Percentiles rank a stretch among this genome's conserved stretches.
Conservation (phyloP, 2,113 vertebrate genomes). For the Pionites leucogaster region DNA sequence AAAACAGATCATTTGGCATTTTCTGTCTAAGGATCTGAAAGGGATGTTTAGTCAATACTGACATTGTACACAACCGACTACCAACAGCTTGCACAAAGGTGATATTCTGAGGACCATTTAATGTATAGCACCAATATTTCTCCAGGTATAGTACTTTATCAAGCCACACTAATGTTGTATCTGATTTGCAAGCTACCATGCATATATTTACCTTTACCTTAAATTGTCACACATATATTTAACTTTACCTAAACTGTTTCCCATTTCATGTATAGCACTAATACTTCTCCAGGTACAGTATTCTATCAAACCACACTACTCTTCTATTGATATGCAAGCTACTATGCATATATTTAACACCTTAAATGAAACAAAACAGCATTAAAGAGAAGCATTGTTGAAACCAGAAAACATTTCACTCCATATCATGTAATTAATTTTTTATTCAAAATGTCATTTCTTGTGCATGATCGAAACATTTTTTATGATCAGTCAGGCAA, state of each 20-base stretch:
- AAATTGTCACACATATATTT: neutral
- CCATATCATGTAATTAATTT: slow-evolving; percentile 33
- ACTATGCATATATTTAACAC: neutral
- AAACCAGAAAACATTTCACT: slow-evolving; percentile 6
- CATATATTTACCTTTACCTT: neutral
- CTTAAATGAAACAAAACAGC: slow-evolving; percentile 10
- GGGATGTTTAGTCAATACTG: neutral
- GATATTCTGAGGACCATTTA: neutral
- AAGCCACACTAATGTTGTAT: neutral
- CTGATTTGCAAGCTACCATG: neutral
- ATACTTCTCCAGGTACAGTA: neutral
- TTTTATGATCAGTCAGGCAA: slow-evolving; percentile 39
- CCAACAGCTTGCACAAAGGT: neutral
- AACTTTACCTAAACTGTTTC: neutral
- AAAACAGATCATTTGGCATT: neutral
- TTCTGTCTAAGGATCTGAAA: neutral
- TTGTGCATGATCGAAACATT: neutral
- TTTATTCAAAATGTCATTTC: slow-evolving; percentile 31
- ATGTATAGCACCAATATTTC: neutral
- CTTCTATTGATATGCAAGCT: neutral
- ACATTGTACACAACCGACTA: neutral
- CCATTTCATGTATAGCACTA: neutral
- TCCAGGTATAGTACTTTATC: neutral
- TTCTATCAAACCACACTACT: neutral
- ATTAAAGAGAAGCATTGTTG: neutral